phyloP scores from a whole-genome alignment of 2,797 vertebrate genomes.

The Cryptoprocta ferox region DNA sequence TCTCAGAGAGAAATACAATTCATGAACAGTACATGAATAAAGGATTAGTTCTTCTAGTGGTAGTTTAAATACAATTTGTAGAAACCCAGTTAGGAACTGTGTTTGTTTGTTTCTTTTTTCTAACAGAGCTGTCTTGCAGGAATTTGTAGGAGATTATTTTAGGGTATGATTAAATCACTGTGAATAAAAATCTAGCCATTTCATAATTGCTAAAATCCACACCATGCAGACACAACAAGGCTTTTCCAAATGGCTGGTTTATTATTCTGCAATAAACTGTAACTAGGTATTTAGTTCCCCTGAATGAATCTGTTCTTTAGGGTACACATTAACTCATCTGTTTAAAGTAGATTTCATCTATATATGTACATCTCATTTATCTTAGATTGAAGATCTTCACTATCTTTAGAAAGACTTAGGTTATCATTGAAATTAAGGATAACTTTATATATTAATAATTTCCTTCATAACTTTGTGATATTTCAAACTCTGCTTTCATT shows the following conservation, averaged over 20 bases:
- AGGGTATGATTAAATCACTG: not conserved
- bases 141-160: slow-evolving; percentile 20
- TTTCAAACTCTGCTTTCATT: slow-evolving; percentile 33
- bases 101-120: not conserved
- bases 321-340: not conserved
- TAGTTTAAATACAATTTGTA: not conserved
- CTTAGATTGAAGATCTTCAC: slow-evolving; percentile 44
- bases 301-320: not conserved
- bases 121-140: not conserved
- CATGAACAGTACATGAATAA: not conserved
- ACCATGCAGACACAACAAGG: not conserved
- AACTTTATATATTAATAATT: slow-evolving; percentile 52
- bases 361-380: slow-evolving; percentile 25
- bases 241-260: slow-evolving; percentile 38
- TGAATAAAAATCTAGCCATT: slow-evolving; percentile 15
- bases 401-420: slow-evolving; percentile 28
- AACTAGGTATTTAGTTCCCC: not conserved
- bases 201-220: not conserved
- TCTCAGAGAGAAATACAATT: not conserved
- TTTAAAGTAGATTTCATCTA: slow-evolving; percentile 25
- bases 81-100: not conserved
- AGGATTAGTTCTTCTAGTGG: not conserved
- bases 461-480: slow-evolving; percentile 39
- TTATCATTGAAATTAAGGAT: slow-evolving; percentile 53
- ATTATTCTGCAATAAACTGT: slow-evolving; percentile 18